Evolutionary conservation across 2,113 vertebrate genomes (phyloP), one percentile per base, ranked within the genome.

Genomic region (Oreochromis tanganicae): DNA sequence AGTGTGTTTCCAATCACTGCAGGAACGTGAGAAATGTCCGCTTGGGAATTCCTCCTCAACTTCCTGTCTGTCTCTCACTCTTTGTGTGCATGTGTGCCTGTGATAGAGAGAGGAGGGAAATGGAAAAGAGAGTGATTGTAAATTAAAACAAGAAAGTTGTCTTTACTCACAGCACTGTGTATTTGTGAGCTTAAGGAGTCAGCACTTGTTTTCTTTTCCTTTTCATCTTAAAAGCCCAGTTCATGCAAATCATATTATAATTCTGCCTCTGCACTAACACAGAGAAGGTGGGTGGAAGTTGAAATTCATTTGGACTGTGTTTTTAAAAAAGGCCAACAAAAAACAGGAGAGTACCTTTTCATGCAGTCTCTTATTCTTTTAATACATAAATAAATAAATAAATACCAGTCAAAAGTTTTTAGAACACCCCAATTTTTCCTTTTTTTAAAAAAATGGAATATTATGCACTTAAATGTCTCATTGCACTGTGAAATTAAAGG

Each of bases 21-120:
- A 97, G 97, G 97, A 98, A 99, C 95, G 96, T 91, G 92, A 97
- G 97, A 97, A 97, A 98, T 97, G 97, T 97, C 94, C 95, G 94
- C 94, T 94, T 95, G 93, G 94, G 96, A 93, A 95, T 95, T 96
- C 94, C 94, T 92, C 59, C 90, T 84, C 73, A 79, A 90, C 93
- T 94, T 96, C 94, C 94, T 95, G 91, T 95, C 92, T 95, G 90
- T 90, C 89, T 93, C 55, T 59, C 66, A 7, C 17, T 55, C 2
- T 68, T 19, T 66, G n/a, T 78, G 57, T 71, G 73, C 82, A 55
- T 91, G 73, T 78, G 73, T 38, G 81, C 63, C 52, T 82, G 52
- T 84, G 46, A 27, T 16, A 1, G 43, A 19, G 68, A 48, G 57
- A 11, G 88, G 9, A 1, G 21, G 59, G 5, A 43, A 8, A 19